phyloP scores from a whole-genome alignment of 2,113 vertebrate genomes.

The Nyctereutes procyonoides region DNA sequence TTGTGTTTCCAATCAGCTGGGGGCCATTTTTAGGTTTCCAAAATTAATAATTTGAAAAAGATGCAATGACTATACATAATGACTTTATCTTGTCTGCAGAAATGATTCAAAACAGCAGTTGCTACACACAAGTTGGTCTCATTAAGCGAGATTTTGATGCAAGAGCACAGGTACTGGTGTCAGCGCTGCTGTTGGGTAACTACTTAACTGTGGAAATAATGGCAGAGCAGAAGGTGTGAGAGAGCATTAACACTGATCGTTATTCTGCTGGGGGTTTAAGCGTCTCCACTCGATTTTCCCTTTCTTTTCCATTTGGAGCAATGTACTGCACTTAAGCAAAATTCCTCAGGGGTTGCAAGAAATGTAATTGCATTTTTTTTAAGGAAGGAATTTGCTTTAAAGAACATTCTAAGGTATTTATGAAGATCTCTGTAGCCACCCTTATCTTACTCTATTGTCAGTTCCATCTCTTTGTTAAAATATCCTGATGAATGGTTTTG shows the following conservation, averaged over 20 bases:
- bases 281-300: slow-evolving; percentile 71
- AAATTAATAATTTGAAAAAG: slow-evolving; percentile 83
- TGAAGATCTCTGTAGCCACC: slow-evolving; percentile 18
- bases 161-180: slow-evolving; percentile 81
- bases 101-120: slow-evolving; percentile 82
- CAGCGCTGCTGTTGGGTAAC: slow-evolving; percentile 78
- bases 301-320: slow-evolving; percentile 80
- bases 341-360: slow-evolving; percentile 58
- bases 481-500: slow-evolving; percentile 23
- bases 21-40: slow-evolving; percentile 72
- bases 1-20: slow-evolving; percentile 57
- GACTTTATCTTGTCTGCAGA: slow-evolving; percentile 78
- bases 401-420: slow-evolving; percentile 67
- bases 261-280: slow-evolving; percentile 77
- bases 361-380: slow-evolving; percentile 44
- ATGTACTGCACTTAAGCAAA: slow-evolving; percentile 67
- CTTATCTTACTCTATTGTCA: slow-evolving; percentile 30
- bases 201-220: slow-evolving; percentile 82
- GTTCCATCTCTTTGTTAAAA: slow-evolving; percentile 63
- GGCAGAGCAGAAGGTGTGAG: slow-evolving; percentile 83
- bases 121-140: slow-evolving; percentile 75
- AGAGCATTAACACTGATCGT: slow-evolving; percentile 80
- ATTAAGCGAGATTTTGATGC: slow-evolving; percentile 84
- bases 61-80: slow-evolving; percentile 62
- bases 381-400: slow-evolving; percentile 73